Base-by-base conservation (phyloP, 2,888 invertebrate species). In the Oligia fasciuncula region DNA sequence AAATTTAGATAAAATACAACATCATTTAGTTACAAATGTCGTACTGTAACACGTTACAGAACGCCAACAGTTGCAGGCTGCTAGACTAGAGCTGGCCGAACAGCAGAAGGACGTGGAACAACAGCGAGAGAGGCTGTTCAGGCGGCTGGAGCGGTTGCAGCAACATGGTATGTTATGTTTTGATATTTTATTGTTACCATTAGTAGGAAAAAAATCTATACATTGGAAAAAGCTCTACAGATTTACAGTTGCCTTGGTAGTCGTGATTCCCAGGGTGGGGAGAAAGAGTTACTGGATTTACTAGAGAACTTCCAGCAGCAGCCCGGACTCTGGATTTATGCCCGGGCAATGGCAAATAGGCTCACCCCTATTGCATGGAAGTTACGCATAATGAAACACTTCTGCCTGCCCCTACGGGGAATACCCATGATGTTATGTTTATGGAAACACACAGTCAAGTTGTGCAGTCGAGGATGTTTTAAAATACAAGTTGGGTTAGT, bases 91-190 rank as follows among this genome's bases (percentile, higher is more conserved):
- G 75, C 94, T 98, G 71, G 97, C 97, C 0, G 98, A 99, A 82
- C 98, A 99, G 91, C 98, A 98, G 85, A 96, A 95, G 43, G 99
- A 99, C 92, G 98, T 99, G 23, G 98, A 98, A 43, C 98, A 99
- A 88, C 99, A 99, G 93, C 97, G 99, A n/a, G 99, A 99, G 90
- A 98, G 99, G 89, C 96, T 99, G 19, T 99, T 98, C 92, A 97
- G 99, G 73, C 98, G 99, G 94, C 97, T 99, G 93, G 99, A 99
- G 93, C 97, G 98, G 72, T 95, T 99, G 66, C 97, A 97, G 79
- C 96, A 96, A 86, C 96, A 97, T 79, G 96, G 96, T 96, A 70
- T 23, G 74, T 49, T 17, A 3, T 29, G 29, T 69, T 40, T 65
- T 23, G 1, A 23, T 11, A 65, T 19, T 40, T 23, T 17, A 65